phyloP scores from a whole-genome alignment of 2,113 vertebrate genomes.

The Pterophyllum scalare region DNA sequence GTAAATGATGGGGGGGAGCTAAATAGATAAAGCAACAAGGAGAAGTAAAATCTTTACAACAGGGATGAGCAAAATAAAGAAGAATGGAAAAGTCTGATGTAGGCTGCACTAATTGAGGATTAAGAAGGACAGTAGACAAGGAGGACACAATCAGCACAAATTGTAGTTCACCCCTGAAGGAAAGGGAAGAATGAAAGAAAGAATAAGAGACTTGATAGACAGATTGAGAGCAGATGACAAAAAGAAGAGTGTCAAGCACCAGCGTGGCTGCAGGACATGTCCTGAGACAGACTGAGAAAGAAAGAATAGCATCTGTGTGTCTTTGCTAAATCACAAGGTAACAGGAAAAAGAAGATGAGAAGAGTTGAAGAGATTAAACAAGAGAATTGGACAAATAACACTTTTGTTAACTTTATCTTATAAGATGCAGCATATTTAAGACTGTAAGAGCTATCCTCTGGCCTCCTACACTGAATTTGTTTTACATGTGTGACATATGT shows the following conservation, averaged over 20 bases:
- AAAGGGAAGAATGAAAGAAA: not conserved
- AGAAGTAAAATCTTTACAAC: constrained; percentile 9
- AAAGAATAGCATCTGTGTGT: not conserved
- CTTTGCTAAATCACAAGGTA: not conserved
- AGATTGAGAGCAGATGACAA: constrained; percentile 28
- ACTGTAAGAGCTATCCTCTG: not conserved
- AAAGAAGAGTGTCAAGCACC: constrained; percentile 20
- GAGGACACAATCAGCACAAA: constrained; percentile 3
- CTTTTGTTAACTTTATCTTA: not conserved
- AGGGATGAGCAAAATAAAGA: not conserved
- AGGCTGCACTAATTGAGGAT: not conserved
- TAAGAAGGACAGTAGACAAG: constrained; percentile 13
- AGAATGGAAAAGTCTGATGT: constrained; percentile 18
- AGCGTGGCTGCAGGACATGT: not conserved
- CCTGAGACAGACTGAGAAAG: not conserved
- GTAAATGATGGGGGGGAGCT: not conserved
- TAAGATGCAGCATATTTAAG: not conserved
- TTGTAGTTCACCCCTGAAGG: constrained; percentile 6
- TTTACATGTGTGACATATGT: not conserved
- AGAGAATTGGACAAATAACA: not conserved
- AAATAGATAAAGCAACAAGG: not conserved
- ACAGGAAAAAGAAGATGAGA: not conserved
- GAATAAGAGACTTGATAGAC: constrained; percentile 9
- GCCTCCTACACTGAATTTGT: not conserved
- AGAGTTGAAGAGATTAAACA: not conserved